A percentile compares a stretch with the other conserved stretches of the same genome.
Conservation (phyloP, 2,797 vertebrate genomes). For the Sebastes miniatus region DNA sequence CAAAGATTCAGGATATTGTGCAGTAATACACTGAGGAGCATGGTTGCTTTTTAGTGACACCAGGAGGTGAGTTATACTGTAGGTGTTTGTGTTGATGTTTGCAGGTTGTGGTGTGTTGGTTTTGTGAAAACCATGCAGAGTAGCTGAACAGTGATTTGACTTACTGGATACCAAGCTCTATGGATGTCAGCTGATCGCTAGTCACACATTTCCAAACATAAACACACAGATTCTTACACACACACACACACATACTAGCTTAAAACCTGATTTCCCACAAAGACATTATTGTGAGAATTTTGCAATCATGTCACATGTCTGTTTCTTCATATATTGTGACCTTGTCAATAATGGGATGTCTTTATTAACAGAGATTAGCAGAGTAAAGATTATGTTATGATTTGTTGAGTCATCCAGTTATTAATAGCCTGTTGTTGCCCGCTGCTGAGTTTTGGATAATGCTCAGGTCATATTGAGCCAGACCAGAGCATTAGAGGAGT, state of each 20-base stretch:
- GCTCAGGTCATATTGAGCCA: slow-evolving; percentile 66
- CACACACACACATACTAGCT: not conserved
- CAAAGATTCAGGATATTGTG: slow-evolving; percentile 7
- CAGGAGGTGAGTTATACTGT: slow-evolving; percentile 54
- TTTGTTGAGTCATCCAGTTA: slow-evolving; percentile 58
- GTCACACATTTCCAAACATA: not conserved
- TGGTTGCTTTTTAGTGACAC: slow-evolving; percentile 20
- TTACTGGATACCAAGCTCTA: not conserved
- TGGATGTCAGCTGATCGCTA: slow-evolving; percentile 11
- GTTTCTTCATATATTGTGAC: not conserved
- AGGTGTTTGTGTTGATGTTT: not conserved
- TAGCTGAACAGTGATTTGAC: slow-evolving; percentile 8
- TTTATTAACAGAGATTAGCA: slow-evolving; percentile 13
- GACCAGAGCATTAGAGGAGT: slow-evolving; percentile 60
- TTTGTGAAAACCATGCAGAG: not conserved
- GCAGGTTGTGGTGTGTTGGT: not conserved
- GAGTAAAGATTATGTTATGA: slow-evolving; percentile 19
- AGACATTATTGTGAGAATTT: not conserved
- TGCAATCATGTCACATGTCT: not conserved
- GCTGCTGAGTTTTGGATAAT: slow-evolving; percentile 57
- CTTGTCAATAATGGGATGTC: not conserved
- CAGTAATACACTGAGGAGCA: not conserved
- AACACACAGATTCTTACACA: not conserved
- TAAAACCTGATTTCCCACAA: not conserved
- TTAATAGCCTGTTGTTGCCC: slow-evolving; percentile 58